Conservation (phyloP, 2,888 invertebrate genomes). For the Brenthis ino region DNA sequence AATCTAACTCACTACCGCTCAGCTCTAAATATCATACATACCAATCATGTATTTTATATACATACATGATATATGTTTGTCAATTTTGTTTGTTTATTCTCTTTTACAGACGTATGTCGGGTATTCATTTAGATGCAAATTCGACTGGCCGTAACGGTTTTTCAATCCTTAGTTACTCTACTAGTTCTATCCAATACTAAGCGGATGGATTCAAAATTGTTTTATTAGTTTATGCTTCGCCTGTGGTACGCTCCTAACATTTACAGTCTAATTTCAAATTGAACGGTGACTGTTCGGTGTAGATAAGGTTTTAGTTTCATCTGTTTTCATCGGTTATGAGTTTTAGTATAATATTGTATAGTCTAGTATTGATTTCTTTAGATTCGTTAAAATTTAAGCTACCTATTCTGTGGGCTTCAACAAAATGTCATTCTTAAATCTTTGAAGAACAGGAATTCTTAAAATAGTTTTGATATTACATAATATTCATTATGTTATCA, state of each 20-base stretch:
- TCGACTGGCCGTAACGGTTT: conserved; percentile 7
- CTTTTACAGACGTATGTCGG: neutral
- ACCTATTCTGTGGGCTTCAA: too few relatives aligned
- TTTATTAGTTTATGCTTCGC: conserved; percentile 27
- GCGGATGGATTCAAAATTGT: conserved; percentile 9
- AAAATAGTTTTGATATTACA: too few relatives aligned
- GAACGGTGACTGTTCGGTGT: conserved; percentile 49
- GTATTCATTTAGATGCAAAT: conserved; percentile 17
- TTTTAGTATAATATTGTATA: neutral
- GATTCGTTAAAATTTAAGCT: too few relatives aligned
- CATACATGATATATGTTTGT: too few relatives aligned
- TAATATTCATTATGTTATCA: too few relatives aligned
- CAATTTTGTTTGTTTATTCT: too few relatives aligned
- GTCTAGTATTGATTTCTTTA: neutral
- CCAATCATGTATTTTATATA: too few relatives aligned
- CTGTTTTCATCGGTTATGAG: neutral
- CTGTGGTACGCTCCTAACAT: conserved; percentile 24
- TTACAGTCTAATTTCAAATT: conserved; percentile 36
- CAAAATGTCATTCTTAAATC: too few relatives aligned
- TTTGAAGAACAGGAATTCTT: too few relatives aligned
- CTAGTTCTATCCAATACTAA: conserved; percentile 10
- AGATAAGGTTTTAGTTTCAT: conserved; percentile 53
- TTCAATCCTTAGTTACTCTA: conserved; percentile 10
- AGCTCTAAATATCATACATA: too few relatives aligned
- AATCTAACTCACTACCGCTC: too few relatives aligned